Evolutionary conservation across 2,113 vertebrate species (phyloP).

Genomic region (Crocuta crocuta): DNA sequence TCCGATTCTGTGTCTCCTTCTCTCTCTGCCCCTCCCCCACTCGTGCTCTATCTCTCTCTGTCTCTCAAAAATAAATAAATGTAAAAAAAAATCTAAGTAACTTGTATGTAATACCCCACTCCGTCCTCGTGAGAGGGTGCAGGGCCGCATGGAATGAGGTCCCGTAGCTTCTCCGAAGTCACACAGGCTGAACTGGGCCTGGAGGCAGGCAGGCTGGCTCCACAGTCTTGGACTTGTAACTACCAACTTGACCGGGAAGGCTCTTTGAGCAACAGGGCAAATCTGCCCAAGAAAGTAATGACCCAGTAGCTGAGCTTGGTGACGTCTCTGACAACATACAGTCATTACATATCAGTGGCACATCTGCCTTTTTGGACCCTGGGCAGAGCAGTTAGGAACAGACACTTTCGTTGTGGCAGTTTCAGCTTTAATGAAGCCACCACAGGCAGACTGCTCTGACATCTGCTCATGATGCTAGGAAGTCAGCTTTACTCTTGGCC

Average conservation of each 20-base stretch:
- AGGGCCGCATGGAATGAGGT: neutral
- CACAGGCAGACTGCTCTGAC: constrained; percentile 8
- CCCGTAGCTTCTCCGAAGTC: neutral
- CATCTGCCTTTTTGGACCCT: neutral
- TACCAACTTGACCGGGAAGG: neutral
- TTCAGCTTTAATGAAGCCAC: constrained; percentile 39
- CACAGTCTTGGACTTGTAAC: neutral
- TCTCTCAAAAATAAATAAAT: too few relatives aligned
- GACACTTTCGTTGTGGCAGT: neutral
- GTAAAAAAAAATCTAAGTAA: neutral
- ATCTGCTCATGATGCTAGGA: constrained; percentile 67
- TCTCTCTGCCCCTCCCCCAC: too few relatives aligned
- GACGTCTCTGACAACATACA: neutral
- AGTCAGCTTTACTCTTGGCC: constrained; percentile 66
- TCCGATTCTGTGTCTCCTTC: too few relatives aligned
- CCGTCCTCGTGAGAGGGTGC: neutral
- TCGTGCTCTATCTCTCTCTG: too few relatives aligned
- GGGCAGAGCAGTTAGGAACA: neutral
- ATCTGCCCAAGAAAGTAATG: neutral
- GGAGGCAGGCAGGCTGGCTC: neutral
- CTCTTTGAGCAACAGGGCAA: neutral
- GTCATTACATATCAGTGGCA: neutral
- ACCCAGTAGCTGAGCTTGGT: neutral
- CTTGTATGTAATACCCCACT: neutral
- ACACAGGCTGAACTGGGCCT: neutral